Evolutionary conservation across 2,888 invertebrate species (phyloP).

Genomic region (Antheraea yamamai): DNA sequence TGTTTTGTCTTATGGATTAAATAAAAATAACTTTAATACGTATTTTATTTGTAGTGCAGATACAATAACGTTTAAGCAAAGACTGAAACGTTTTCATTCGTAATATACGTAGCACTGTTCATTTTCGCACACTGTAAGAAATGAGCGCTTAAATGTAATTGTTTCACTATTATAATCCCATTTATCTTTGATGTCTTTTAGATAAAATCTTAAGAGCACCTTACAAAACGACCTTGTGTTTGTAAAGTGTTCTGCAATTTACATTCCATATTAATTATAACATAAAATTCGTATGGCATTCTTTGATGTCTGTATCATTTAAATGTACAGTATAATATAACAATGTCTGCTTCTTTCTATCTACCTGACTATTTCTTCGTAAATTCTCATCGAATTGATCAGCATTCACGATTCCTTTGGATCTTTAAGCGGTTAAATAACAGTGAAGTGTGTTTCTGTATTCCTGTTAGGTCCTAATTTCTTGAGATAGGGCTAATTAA

Average conservation of each 20-base stretch:
- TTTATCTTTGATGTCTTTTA: slow-evolving; percentile 31
- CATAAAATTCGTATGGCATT: background rate
- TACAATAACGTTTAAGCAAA: slow-evolving; percentile 3
- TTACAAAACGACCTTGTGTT: slow-evolving; percentile 2
- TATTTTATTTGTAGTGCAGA: background rate
- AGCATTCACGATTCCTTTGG: no score
- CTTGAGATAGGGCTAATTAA: no score
- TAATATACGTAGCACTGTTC: background rate
- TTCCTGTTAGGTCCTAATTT: no score
- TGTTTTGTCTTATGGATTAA: background rate
- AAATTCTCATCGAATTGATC: no score
- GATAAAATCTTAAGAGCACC: slow-evolving; percentile 23
- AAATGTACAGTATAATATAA: background rate
- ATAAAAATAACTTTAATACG: background rate
- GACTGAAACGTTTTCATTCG: slow-evolving; percentile 15
- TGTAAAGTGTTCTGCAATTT: background rate
- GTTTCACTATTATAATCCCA: slow-evolving; percentile 34
- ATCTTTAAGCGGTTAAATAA: no score
- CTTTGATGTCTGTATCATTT: background rate
- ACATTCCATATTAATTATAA: background rate
- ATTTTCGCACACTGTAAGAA: slow-evolving; percentile 2
- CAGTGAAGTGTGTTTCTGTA: no score
- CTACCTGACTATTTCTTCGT: no score
- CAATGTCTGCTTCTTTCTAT: background rate
- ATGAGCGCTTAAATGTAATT: slow-evolving; percentile 25